phyloP scores from a whole-genome alignment of 2,888 invertebrate genomes.

The Galerucella calmariensis region DNA sequence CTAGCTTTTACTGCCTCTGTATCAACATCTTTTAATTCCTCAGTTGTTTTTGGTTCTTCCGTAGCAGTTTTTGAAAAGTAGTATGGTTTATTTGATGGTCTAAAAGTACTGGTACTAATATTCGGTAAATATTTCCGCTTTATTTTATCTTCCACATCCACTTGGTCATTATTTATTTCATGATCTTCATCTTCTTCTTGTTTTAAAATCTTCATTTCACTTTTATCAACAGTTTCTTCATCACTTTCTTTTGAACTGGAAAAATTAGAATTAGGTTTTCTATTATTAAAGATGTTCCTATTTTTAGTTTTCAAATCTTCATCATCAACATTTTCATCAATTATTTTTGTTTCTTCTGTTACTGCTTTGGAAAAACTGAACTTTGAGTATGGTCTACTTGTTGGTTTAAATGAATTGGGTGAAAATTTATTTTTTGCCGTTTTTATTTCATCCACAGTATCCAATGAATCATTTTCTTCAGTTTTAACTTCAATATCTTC shows the following conservation, averaged over 20 bases:
- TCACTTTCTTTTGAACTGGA: slow-evolving; percentile 14
- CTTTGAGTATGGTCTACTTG: slow-evolving; percentile 30
- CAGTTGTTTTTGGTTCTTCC: slow-evolving; percentile 23
- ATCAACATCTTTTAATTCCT: slow-evolving; percentile 61
- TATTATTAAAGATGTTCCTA: slow-evolving; percentile 65
- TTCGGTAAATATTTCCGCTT: slow-evolving; percentile 54
- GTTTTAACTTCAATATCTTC: background rate
- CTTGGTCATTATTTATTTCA: slow-evolving; percentile 1
- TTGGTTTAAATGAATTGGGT: slow-evolving; percentile 49
- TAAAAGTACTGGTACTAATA: slow-evolving; percentile 50
- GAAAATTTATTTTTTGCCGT: slow-evolving; percentile 46
- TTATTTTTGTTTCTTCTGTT: slow-evolving; percentile 42
- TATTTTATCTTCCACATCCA: background rate
- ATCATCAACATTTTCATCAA: slow-evolving; percentile 62
- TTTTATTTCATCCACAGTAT: background rate
- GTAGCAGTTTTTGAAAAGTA: background rate
- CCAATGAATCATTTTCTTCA: background rate
- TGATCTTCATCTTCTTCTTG: background rate
- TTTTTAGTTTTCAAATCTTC: slow-evolving; percentile 68
- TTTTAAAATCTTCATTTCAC: background rate
- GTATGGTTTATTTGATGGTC: slow-evolving; percentile 28
- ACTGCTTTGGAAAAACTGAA: slow-evolving; percentile 39
- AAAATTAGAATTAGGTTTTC: slow-evolving; percentile 28
- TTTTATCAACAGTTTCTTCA: background rate
- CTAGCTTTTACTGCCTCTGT: slow-evolving; percentile 67